phyloP scores from a whole-genome alignment of 1,140 invertebrate species.

The Ectropis grisescens region DNA sequence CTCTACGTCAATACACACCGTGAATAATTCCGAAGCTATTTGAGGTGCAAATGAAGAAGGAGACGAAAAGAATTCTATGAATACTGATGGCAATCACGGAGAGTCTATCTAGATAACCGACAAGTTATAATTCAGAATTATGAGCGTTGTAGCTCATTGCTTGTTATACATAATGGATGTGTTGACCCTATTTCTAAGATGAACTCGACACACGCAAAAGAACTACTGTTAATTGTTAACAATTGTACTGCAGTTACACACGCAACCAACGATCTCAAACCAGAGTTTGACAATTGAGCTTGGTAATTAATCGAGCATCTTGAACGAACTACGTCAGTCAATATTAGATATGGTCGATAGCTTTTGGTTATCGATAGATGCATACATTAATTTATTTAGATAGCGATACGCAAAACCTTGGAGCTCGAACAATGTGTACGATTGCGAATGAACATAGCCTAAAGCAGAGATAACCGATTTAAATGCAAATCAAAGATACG shows the following conservation, averaged over 20 bases:
- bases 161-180: slow-evolving; percentile 8
- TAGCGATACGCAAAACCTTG: slow-evolving; percentile 5
- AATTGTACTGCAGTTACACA: slow-evolving; percentile 50
- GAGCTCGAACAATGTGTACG: slow-evolving; percentile 1
- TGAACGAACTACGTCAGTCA: too few relatives aligned
- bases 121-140: not conserved
- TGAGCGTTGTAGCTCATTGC: slow-evolving; percentile 2
- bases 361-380: too few relatives aligned
- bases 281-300: slow-evolving; percentile 14
- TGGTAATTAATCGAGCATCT: too few relatives aligned
- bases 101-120: too few relatives aligned
- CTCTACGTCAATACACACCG: slow-evolving; percentile 27
- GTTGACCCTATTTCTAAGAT: slow-evolving; percentile 53
- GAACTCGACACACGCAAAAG: slow-evolving; percentile 50
- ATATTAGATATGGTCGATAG: too few relatives aligned
- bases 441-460: too few relatives aligned
- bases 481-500: slow-evolving; percentile 14
- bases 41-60: slow-evolving; percentile 11
- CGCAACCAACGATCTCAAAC: slow-evolving; percentile 37
- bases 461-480: slow-evolving; percentile 12
- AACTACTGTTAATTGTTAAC: slow-evolving; percentile 59
- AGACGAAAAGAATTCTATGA: slow-evolving; percentile 5
- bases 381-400: too few relatives aligned
- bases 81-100: slow-evolving; percentile 1
- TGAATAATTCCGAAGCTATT: slow-evolving; percentile 29